phyloP scores from a whole-genome alignment of 2,113 vertebrate genomes.

The Galeopterus variegatus region DNA sequence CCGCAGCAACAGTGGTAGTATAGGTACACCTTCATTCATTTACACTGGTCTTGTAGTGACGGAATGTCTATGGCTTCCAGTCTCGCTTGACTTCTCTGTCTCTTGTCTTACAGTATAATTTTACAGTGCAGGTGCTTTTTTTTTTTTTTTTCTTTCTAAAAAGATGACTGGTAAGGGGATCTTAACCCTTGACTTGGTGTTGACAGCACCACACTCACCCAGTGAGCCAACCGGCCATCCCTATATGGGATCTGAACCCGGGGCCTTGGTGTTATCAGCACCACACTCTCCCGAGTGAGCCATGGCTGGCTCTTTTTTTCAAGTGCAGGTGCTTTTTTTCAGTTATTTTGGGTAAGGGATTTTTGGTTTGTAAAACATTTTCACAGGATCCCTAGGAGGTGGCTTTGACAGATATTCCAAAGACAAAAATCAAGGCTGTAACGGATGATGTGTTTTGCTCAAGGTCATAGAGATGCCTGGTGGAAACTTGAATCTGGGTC shows the following conservation, averaged over 20 bases:
- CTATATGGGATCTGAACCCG: no score
- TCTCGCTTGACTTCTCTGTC: not conserved
- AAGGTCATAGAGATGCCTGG: not conserved
- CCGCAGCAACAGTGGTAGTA: rapidly evolving
- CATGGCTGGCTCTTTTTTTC: no score
- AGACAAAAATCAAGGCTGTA: conserved; percentile 12
- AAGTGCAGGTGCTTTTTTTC: not conserved
- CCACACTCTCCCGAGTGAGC: no score
- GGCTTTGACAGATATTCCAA: conserved; percentile 22
- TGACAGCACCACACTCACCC: no score
- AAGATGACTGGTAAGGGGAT: no score
- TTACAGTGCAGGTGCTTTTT: not conserved
- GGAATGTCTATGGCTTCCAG: not conserved
- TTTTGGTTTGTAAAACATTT: conserved; percentile 38
- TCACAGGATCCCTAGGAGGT: not conserved
- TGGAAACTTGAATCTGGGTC: not conserved
- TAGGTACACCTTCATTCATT: not conserved
- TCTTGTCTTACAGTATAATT: not conserved
- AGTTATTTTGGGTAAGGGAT: not conserved
- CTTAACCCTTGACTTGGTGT: no score
- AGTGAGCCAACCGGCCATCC: no score
- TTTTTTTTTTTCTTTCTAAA: not conserved
- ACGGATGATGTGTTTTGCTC: not conserved
- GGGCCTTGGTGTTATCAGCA: no score
- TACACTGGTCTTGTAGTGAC: not conserved